Base-by-base conservation (phyloP, 2,888 invertebrate genomes). In the Polymixis lichenea region DNA sequence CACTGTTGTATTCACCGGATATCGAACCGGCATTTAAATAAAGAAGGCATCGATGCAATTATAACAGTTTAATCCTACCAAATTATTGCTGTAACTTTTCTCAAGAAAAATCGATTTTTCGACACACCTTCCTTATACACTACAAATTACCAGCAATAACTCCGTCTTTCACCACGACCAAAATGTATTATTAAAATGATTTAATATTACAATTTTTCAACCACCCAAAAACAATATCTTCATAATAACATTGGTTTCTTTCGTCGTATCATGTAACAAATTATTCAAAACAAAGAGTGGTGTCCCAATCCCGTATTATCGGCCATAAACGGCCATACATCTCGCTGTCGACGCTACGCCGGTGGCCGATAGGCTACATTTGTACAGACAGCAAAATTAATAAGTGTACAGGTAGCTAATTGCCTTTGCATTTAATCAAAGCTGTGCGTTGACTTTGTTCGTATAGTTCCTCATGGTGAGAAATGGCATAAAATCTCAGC, bases 181-280 rank as follows among this genome's bases (percentile, higher is more conserved):
- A 76, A 72, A 74, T 55, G 46, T 62, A 81, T 72, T 46, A 79
- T 87, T 81, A 83, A 75, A 76, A 86, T 72, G 60, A 86, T 84
- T 82, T 75, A 76, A 62, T 56, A 65, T 67, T 13, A 66, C 53
- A 32, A 78, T 82, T 66, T 80, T 68, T 86, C 72, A 86, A 73
- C 49, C 5, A 61, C 17, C 61, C 56, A 25, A 77, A 84, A 82
- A 86, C 80, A 87, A 82, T 76, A 78, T 84, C 78, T 72, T 80
- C 53, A 69, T 81, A 76, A 77, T 61, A 77, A 75, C 73, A 67
- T 75, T 28, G 75, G 62, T 66, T 64, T 19, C 68, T 82, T 80
- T 84, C 74, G 60, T 55, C 46, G 46, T 71, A 82, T 88, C 83
- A 80, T 77, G 79, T 83, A 87, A 83, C 78, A 82, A 86, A 86